phyloP scores from a whole-genome alignment of 2,797 vertebrate genomes.

The Antrozous pallidus region DNA sequence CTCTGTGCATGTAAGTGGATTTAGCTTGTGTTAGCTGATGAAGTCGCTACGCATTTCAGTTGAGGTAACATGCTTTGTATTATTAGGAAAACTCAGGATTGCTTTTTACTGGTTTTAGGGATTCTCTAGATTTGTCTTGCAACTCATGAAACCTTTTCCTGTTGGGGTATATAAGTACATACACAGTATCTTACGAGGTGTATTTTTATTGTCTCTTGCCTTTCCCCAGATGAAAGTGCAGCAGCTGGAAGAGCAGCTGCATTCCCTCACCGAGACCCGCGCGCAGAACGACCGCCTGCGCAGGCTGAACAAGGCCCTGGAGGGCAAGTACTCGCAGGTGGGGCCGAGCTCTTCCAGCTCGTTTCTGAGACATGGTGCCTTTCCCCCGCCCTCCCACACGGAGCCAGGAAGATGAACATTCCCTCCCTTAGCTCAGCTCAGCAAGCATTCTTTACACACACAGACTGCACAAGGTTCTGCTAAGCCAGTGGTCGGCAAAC shows the following conservation, averaged over 20 bases:
- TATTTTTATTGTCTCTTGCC: not conserved
- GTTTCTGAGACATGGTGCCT: not conserved
- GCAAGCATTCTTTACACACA: not conserved
- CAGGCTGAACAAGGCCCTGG: constrained; percentile 70
- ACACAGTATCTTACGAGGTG: not conserved
- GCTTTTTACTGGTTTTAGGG: constrained; percentile 23
- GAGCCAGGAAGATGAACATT: not conserved
- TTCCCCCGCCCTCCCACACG: not conserved
- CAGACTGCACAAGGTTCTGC: not conserved
- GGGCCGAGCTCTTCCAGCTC: constrained; percentile 2
- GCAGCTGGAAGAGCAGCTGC: constrained; percentile 80
- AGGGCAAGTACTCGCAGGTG: constrained; percentile 79
- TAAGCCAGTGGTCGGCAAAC: no score
- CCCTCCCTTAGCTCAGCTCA: not conserved
- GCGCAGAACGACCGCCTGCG: constrained; percentile 73
- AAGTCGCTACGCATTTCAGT: not conserved
- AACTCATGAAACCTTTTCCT: not conserved
- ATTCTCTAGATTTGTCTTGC: not conserved
- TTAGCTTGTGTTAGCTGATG: not conserved
- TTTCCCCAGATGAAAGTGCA: constrained; percentile 75
- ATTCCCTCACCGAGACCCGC: constrained; percentile 59
- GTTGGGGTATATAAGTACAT: not conserved
- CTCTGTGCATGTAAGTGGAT: not conserved
- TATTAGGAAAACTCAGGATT: constrained; percentile 43
- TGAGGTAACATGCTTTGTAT: not conserved